These are phyloP conservation scores for Centropyge bicolor DNA, from an alignment of 2,797 vertebrate genomes.

Conservation along the genomic window DNA sequence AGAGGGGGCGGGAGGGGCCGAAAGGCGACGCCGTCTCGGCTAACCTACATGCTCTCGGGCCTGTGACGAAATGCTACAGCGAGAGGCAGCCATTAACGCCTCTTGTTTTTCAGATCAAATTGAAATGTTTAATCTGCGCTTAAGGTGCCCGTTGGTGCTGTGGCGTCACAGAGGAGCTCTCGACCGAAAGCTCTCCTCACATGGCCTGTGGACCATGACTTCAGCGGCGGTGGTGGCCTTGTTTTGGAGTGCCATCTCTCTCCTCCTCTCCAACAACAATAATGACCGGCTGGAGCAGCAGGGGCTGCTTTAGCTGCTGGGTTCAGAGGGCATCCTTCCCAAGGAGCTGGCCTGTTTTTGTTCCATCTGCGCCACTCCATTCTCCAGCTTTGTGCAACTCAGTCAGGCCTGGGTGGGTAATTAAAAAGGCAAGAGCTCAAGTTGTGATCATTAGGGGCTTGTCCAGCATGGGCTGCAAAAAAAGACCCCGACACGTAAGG, in stretches of 20 bases:
- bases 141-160: slow-evolving; percentile 39
- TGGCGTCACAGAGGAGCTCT: slow-evolving; percentile 67
- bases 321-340: slow-evolving; percentile 80
- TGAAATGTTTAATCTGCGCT: slow-evolving; percentile 54
- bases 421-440: slow-evolving; percentile 85
- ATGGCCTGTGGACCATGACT: slow-evolving; percentile 79
- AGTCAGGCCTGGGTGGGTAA: slow-evolving; percentile 88
- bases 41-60: slow-evolving; percentile 72
- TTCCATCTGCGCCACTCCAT: slow-evolving; percentile 76
- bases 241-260: slow-evolving; percentile 70
- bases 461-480: slow-evolving; percentile 61
- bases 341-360: slow-evolving; percentile 82
- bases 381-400: slow-evolving; percentile 81
- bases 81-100: slow-evolving; percentile 46
- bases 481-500: slow-evolving; percentile 60
- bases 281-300: slow-evolving; percentile 72
- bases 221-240: slow-evolving; percentile 67
- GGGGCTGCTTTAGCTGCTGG: slow-evolving; percentile 73
- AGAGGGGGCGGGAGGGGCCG: slow-evolving; percentile 41
- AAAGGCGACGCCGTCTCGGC: slow-evolving; percentile 60
- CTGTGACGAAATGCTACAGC: slow-evolving; percentile 69
- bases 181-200: slow-evolving; percentile 67
- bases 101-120: slow-evolving; percentile 38
- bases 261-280: slow-evolving; percentile 71
- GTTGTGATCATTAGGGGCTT: slow-evolving; percentile 81